Conservation (phyloP, 1,140 invertebrate species). For the Macrocentrus cingulum region DNA sequence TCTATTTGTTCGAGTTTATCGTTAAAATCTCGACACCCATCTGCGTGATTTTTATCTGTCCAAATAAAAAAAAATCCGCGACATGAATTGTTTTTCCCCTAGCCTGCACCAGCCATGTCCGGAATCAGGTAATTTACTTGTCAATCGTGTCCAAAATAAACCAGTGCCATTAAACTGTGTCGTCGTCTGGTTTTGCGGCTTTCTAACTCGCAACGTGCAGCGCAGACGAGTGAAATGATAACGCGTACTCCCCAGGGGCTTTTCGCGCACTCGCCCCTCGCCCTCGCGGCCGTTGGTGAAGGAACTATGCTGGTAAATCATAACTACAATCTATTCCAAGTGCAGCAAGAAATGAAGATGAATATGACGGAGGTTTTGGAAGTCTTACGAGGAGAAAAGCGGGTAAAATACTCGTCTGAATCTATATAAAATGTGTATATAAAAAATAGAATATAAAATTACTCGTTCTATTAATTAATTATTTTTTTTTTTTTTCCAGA, state of each 20-base stretch:
- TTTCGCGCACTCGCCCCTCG: conserved; percentile 21
- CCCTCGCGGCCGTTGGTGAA: too few species aligned
- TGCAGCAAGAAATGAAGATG: conserved; percentile 51
- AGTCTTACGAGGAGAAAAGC: conserved; percentile 51
- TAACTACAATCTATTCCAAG: conserved; percentile 43
- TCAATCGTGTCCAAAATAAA: conserved; percentile 34
- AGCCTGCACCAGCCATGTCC: too few species aligned
- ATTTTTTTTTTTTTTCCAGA: too few species aligned
- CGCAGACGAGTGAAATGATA: conserved; percentile 20
- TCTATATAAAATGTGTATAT: conserved; percentile 19
- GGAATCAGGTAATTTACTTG: neutral
- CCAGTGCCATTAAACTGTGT: conserved; percentile 2
- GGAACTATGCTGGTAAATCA: conserved; percentile 44
- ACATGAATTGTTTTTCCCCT: too few species aligned
- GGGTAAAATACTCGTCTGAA: conserved; percentile 38
- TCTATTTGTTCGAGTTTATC: too few species aligned
- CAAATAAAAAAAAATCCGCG: too few species aligned
- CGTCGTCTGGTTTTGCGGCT: neutral
- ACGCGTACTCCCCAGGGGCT: conserved; percentile 14
- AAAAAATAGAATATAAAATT: neutral
- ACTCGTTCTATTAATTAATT: too few species aligned
- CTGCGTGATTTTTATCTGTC: too few species aligned
- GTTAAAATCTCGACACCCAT: too few species aligned
- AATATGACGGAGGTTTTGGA: conserved; percentile 31
- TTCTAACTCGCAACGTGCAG: neutral